Evolutionary conservation across 2,888 invertebrate genomes (phyloP), one percentile per base, ranked within the genome.

Genomic region (Chouioia cunea): DNA sequence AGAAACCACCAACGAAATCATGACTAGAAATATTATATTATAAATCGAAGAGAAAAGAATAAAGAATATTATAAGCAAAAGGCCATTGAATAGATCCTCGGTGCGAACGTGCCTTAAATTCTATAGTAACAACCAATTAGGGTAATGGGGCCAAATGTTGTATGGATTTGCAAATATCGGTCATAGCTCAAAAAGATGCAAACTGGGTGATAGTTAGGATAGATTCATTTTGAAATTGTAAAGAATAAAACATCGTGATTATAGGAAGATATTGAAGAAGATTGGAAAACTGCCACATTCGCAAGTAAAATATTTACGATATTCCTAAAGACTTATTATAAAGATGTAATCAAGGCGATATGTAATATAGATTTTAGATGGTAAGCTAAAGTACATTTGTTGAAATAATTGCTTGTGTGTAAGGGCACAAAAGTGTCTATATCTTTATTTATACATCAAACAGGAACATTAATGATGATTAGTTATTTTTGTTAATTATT

Each of bases 91-190:
- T 57, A 62, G 53, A 65, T 52, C 69, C 56, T 68, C 69, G 72
- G 70, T 71, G 69, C 68, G 71, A 64, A 70, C 71, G 69, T 71
- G 65, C 66, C 72, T 75, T 70, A 74, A 74, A 56, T 66, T 77
- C 65, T 69, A 65, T 63, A 73, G 62, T 62, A 47, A 53, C 15
- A 65, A 50, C 64, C 71, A 76, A 76, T 76, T 78, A 80, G 79
- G 82, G 82, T 82, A 79, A 78, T 79, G 82, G 82, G 82, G 81
- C 82, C 82, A 82, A 82, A 65, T 66, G 62, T 62, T 56, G 48
- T 59, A 63, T 23, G 44, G 58, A 62, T 65, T 58, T 57, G 57
- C 56, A 46, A 43, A 72, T 76, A 77, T 75, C 76, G 80, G 76
- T 72, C 72, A 75, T 78, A 76, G 73, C 59, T 76, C 71, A 44